Percentiles rank a stretch among this genome's conserved stretches.
Conservation (phyloP, 2,113 vertebrate species). For the Mirounga angustirostris region DNA sequence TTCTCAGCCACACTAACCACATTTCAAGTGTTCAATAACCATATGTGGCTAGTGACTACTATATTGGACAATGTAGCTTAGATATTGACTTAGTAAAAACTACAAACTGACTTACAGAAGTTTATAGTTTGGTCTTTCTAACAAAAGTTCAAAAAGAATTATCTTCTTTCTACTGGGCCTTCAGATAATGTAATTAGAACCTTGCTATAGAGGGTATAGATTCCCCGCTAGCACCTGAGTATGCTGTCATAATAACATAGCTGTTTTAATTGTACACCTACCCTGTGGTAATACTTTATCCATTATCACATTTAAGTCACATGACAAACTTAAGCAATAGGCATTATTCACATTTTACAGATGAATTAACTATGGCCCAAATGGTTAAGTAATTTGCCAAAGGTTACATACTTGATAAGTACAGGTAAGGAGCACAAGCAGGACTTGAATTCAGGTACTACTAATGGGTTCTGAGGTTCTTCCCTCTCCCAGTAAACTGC, state of each 20-base stretch:
- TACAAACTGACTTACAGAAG: not conserved
- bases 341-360: not conserved
- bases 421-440: not conserved
- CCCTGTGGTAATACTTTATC: not conserved
- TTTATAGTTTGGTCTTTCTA: not conserved
- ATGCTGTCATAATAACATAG: not conserved
- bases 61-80: not conserved
- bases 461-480: not conserved
- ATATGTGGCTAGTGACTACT: not conserved
- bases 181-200: constrained; percentile 8
- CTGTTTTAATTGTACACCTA: not conserved
- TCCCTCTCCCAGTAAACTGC: not conserved
- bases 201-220: not conserved
- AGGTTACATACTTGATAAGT: not conserved
- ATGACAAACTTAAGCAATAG: not conserved
- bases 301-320: not conserved
- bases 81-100: not conserved
- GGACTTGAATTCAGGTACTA: not conserved
- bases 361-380: not conserved
- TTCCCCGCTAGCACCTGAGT: not conserved
- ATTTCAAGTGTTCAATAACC: not conserved
- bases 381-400: not conserved
- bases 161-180: not conserved
- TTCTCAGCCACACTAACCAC: not conserved
- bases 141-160: not conserved